Conservation (phyloP, 2,888 invertebrate species). For the Sturmia bella region DNA sequence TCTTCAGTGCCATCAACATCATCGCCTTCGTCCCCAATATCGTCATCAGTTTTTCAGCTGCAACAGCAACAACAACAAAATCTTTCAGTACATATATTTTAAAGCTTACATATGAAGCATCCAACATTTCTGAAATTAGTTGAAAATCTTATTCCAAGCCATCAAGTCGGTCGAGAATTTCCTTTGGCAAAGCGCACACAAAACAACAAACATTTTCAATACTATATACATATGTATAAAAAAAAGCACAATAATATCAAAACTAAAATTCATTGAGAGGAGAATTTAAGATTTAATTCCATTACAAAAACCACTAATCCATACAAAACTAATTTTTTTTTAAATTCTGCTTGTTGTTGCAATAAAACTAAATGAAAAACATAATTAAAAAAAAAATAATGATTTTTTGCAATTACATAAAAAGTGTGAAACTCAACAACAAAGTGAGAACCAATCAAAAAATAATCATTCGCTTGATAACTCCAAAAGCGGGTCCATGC, state of each 20-base stretch:
- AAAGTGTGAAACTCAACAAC: too few relatives aligned
- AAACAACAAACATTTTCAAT: background rate
- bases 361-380: too few relatives aligned
- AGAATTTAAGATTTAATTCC: too few relatives aligned
- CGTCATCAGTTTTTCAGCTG: conserved; percentile 19
- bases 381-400: too few relatives aligned
- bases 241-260: background rate
- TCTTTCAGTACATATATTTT: conserved; percentile 70
- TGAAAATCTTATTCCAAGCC: conserved; percentile 78
- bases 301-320: too few relatives aligned
- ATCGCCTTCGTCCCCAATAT: background rate
- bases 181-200: conserved; percentile 2
- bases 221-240: background rate
- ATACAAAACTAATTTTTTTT: too few relatives aligned
- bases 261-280: too few relatives aligned
- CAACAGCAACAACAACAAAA: conserved; percentile 32
- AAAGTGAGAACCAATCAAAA: too few relatives aligned
- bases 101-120: conserved; percentile 69
- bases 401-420: too few relatives aligned
- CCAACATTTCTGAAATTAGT: conserved; percentile 77
- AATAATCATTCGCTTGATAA: too few relatives aligned
- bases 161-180: conserved; percentile 73
- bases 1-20: conserved; percentile 15
- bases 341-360: too few relatives aligned
- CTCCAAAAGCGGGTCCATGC: too few relatives aligned